phyloP scores from a whole-genome alignment of 2,888 invertebrate genomes.

The Boloria selene region DNA sequence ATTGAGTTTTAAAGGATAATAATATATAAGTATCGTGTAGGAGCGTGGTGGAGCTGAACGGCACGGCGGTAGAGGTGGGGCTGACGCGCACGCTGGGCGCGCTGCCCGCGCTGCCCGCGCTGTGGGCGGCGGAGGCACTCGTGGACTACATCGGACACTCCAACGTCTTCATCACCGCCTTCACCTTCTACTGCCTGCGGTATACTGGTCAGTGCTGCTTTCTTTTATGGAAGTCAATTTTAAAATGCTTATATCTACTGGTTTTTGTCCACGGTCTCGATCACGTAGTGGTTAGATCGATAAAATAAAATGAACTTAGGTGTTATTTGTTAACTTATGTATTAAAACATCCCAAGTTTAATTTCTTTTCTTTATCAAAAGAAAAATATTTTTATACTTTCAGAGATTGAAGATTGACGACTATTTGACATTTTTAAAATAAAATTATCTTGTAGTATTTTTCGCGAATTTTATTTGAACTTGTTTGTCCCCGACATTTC shows the following conservation, averaged over 20 bases:
- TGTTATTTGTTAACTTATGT: no score
- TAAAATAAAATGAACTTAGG: no score
- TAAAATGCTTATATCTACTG: neutral
- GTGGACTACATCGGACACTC: slow-evolving; percentile 92
- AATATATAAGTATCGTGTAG: slow-evolving; percentile 65
- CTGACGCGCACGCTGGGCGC: slow-evolving; percentile 86
- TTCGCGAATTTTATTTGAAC: no score
- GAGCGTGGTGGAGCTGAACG: slow-evolving; percentile 83
- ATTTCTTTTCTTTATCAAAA: no score
- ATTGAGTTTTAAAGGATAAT: no score
- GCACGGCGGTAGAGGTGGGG: slow-evolving; percentile 82
- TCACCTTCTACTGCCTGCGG: slow-evolving; percentile 89
- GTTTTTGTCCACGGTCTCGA: no score
- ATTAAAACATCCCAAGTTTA: no score
- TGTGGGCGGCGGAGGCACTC: slow-evolving; percentile 90
- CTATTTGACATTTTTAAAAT: no score
- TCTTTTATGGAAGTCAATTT: neutral
- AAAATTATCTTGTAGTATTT: no score
- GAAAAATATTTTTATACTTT: neutral
- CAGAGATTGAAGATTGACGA: neutral
- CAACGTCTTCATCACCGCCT: slow-evolving; percentile 91
- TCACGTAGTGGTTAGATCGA: no score
- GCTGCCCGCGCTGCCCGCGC: slow-evolving; percentile 85
- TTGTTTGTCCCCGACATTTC: no score
- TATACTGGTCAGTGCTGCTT: slow-evolving; percentile 84